phyloP scores from a whole-genome alignment of 2,888 invertebrate species.

The Melanargia galathea region DNA sequence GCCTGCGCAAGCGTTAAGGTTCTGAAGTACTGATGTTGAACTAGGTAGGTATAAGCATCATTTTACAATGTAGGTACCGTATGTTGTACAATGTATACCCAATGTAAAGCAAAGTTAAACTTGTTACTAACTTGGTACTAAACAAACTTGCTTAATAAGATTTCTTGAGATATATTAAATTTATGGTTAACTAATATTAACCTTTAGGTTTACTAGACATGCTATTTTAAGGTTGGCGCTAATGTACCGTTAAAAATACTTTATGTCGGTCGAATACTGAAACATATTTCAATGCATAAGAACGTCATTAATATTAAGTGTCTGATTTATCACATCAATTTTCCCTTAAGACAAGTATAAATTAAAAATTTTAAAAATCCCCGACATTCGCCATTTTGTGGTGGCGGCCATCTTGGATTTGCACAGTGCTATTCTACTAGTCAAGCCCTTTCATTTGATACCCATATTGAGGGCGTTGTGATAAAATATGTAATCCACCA shows the following conservation, averaged over 20 bases:
- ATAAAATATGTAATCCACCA: no score
- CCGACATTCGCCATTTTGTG: no score
- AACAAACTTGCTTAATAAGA: constrained; percentile 1
- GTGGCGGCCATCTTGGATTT: no score
- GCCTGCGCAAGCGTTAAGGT: constrained; percentile 24
- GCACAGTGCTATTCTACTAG: no score
- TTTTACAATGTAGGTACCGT: not conserved
- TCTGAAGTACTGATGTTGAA: constrained; percentile 12
- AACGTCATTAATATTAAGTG: no score
- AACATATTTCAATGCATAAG: no score
- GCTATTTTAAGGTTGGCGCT: not conserved
- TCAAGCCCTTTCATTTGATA: no score
- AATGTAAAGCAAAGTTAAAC: not conserved
- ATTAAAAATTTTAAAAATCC: no score
- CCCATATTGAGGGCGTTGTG: no score
- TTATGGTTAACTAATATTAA: not conserved
- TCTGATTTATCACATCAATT: no score
- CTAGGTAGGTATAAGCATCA: constrained; percentile 13
- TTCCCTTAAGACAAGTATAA: no score
- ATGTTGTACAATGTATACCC: not conserved
- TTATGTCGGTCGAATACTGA: not conserved
- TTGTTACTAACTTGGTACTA: no score
- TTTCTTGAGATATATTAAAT: constrained; percentile 7
- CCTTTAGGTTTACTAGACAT: not conserved
- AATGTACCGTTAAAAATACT: not conserved